Base-by-base conservation (phyloP, 53 echinoderm and acorn worm genomes). In the Echinarachnius parma region DNA sequence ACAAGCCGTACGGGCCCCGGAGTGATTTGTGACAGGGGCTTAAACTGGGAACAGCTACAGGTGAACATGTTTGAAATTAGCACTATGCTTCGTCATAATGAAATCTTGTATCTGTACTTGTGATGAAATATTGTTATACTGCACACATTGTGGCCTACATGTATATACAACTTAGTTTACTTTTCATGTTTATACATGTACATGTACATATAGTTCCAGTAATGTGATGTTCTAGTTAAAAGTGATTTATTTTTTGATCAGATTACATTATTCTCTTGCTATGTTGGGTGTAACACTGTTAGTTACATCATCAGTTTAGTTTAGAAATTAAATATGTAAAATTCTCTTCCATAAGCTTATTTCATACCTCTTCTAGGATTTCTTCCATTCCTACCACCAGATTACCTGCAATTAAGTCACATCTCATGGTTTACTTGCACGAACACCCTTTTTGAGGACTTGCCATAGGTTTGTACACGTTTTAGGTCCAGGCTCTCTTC, bases 21-120 rank as follows among this genome's bases (percentile, higher is more conserved):
- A n/a, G n/a, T n/a, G n/a, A n/a, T n/a, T n/a, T n/a, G n/a, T n/a
- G n/a, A n/a, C n/a, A n/a, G n/a, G n/a, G n/a, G n/a, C n/a, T n/a
- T 44, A 44, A 44, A 44, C 45, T 44, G 45, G 45, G 45, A 14
- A 52, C 52, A 52, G 21, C 15, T 20, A 52, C 52, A 52, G 15
- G 52, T 52, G 52, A 52, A 52, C 21, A n/a, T 52, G 52, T 52
- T 52, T 52, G 52, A 14, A 52, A 52, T 52, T 20, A 52, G 52
- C 15, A 52, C 52, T 52, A 52, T 52, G 15, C 52, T 20, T 52
- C 21, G 52, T 52, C 21, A 52, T 20, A 52, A 52, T 52, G 52
- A 52, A 20, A 52, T 52, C 52, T 52, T 52, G 15, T 52, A 52
- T 52, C 21, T n/a, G 52, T 52, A 20, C 52, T 52, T 20, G 52